phyloP scores from a whole-genome alignment of 2,113 vertebrate species.

The Clupea harengus region DNA sequence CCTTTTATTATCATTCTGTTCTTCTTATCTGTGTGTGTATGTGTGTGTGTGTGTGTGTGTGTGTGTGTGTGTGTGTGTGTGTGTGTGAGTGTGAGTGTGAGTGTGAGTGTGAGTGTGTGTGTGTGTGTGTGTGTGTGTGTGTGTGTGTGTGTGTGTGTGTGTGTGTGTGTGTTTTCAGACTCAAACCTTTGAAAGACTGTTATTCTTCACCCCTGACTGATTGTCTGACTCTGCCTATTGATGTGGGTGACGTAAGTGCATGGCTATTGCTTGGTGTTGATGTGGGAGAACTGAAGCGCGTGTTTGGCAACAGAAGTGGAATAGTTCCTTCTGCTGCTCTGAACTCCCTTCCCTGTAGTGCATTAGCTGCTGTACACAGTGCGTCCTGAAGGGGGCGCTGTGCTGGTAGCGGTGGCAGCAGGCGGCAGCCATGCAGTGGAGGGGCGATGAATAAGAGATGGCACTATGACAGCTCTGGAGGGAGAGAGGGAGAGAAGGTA shows the following conservation, averaged over 20 bases:
- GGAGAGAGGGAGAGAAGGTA: neutral
- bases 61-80: no score
- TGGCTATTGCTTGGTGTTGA: neutral
- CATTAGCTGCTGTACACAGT: neutral
- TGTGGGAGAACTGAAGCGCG: neutral
- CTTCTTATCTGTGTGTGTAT: no score
- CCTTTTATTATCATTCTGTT: neutral
- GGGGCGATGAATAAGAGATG: neutral
- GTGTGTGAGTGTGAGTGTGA: no score
- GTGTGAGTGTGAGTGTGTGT: no score
- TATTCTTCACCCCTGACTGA: neutral
- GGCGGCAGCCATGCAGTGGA: neutral
- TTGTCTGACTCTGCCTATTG: neutral
- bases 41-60: no score
- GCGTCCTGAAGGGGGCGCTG: neutral
- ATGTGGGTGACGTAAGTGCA: neutral
- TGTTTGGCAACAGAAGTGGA: neutral
- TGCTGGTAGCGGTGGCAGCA: neutral
- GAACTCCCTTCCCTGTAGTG: neutral
- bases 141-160: no score
- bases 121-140: no score
- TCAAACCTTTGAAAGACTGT: neutral
- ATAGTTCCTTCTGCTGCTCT: neutral
- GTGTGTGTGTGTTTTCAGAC: neutral
- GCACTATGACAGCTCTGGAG: neutral